A percentile compares a stretch with the other conserved stretches of the same genome.
Evolutionary conservation across 2,113 vertebrate species (phyloP).

Genomic region (Silurus asotus): DNA sequence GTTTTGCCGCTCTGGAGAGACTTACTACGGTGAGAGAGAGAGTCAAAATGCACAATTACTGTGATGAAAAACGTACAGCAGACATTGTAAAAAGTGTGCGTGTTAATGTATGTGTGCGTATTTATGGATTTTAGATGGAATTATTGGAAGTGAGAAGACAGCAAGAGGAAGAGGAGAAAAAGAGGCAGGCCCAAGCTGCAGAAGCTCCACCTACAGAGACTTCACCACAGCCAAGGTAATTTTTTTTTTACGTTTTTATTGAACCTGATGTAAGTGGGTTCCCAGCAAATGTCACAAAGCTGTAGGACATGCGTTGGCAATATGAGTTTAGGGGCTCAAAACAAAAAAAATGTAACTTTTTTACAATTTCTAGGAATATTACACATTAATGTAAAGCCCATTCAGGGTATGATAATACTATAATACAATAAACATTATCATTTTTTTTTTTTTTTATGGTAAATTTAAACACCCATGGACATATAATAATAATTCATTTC

Average conservation of each 20-base stretch:
- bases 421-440: neutral
- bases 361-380: neutral
- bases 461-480: neutral
- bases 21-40: conserved; percentile 85
- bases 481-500: neutral
- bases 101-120: neutral
- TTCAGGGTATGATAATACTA: neutral
- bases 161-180: conserved; percentile 92
- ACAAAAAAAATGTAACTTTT: neutral
- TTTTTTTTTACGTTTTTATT: neutral
- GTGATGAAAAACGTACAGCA: neutral
- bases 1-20: conserved; percentile 90
- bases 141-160: conserved; percentile 91
- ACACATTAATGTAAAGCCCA: neutral
- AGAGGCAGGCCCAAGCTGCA: conserved; percentile 79
- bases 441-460: neutral
- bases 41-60: neutral
- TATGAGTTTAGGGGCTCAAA: neutral
- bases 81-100: neutral
- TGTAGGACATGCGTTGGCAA: neutral
- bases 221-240: conserved; percentile 83
- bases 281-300: neutral
- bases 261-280: neutral
- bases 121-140: conserved; percentile 77
- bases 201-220: conserved; percentile 75